Conservation (phyloP, 1,140 invertebrate species). For the Drosophila kikkawai region DNA sequence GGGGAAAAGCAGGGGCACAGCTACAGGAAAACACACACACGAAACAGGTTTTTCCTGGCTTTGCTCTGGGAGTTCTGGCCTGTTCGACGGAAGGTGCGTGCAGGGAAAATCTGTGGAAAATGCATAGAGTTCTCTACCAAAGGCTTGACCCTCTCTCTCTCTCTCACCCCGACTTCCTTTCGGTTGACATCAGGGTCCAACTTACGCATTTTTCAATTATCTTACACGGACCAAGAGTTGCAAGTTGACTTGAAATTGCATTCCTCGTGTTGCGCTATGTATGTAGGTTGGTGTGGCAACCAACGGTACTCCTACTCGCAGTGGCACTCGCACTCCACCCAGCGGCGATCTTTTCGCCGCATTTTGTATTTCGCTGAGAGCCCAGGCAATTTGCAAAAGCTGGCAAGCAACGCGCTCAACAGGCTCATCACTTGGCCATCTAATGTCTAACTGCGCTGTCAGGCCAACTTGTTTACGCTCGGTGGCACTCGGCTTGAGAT, state of each 20-base stretch:
- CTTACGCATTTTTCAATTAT: conserved; percentile 72
- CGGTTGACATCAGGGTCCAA: conserved; percentile 64
- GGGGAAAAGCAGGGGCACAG: conserved; percentile 12
- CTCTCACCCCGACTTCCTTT: conserved; percentile 13
- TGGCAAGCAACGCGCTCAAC: conserved; percentile 52
- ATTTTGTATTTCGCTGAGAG: conserved; percentile 18
- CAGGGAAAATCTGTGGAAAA: conserved; percentile 73
- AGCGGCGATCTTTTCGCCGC: conserved; percentile 45
- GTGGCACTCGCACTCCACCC: conserved; percentile 6
- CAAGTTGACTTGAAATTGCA: conserved; percentile 40
- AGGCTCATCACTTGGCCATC: conserved; percentile 78
- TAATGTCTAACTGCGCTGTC: conserved; percentile 79
- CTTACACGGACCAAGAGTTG: conserved; percentile 19
- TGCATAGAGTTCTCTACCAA: conserved; percentile 44
- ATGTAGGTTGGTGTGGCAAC: conserved; percentile 81
- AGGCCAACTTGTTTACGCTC: conserved; percentile 77
- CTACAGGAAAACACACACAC: conserved; percentile 58
- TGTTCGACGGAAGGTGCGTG: conserved; percentile 47
- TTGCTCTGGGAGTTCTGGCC: conserved; percentile 6
- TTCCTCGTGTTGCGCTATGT: conserved; percentile 61
- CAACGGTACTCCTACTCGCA: conserved; percentile 62
- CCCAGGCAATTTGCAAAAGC: conserved; percentile 71
- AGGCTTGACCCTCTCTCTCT: conserved; percentile 55
- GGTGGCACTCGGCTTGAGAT: conserved; percentile 31
- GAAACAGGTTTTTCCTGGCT: conserved; percentile 64